A percentile compares a stretch with the other conserved stretches of the same genome.
phyloP scores from a whole-genome alignment of 1,140 invertebrate genomes.

The Listronotus oregonensis region DNA sequence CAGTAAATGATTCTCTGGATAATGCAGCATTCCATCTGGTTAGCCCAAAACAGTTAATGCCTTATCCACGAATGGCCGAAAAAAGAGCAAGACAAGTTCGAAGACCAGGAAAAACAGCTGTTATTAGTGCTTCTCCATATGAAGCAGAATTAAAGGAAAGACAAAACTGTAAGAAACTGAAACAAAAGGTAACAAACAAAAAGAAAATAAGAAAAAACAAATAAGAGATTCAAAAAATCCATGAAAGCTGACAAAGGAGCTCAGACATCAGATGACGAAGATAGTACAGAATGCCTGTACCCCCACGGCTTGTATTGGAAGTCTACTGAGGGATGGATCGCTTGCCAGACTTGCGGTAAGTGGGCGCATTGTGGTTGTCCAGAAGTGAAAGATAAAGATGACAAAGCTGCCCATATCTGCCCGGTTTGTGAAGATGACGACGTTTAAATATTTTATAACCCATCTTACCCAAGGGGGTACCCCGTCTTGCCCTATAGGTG shows the following conservation, averaged over 20 bases:
- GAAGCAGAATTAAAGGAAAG: not conserved
- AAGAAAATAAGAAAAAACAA: too few relatives aligned
- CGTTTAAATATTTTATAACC: too few relatives aligned
- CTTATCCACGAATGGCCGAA: constrained; percentile 5
- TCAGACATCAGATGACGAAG: constrained; percentile 43
- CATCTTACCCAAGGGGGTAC: too few relatives aligned
- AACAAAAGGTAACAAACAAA: constrained; percentile 1
- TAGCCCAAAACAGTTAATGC: constrained; percentile 8
- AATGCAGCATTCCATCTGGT: too few relatives aligned
- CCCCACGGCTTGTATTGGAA: constrained; percentile 44
- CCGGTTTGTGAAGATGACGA: too few relatives aligned
- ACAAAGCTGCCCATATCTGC: too few relatives aligned
- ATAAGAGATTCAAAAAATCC: not conserved
- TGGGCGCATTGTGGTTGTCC: too few relatives aligned
- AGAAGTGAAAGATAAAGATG: too few relatives aligned
- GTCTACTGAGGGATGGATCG: constrained; percentile 49
- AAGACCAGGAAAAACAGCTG: constrained; percentile 1
- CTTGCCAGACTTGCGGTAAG: too few relatives aligned
- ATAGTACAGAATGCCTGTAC: too few relatives aligned
- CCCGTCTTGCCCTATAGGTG: too few relatives aligned
- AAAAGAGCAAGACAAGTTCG: constrained; percentile 1
- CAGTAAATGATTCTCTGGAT: too few relatives aligned
- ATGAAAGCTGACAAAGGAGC: constrained; percentile 3
- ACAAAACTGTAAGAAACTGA: not conserved
- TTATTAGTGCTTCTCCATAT: not conserved